Evolutionary conservation across 2,888 invertebrate species (phyloP).

Genomic region (Sclerodermus sp.): DNA sequence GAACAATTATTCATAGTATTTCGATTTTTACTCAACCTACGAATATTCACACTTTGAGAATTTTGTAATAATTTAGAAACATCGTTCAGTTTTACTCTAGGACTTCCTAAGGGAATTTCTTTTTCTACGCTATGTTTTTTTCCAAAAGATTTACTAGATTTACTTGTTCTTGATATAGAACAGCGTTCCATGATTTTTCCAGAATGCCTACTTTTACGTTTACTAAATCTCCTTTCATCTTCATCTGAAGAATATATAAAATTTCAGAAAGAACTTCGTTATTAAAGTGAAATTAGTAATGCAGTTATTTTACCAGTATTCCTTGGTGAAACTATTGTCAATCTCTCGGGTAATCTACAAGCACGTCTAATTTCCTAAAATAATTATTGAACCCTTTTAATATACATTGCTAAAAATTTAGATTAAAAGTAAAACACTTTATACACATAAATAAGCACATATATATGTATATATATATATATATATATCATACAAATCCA

Average conservation of each 20-base stretch:
- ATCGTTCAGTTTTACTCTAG: constrained; percentile 46
- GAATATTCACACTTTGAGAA: constrained; percentile 43
- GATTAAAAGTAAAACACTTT: too few relatives aligned
- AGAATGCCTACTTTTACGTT: constrained; percentile 27
- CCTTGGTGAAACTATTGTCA: constrained; percentile 29
- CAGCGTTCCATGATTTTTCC: constrained; percentile 28
- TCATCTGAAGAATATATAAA: constrained; percentile 18
- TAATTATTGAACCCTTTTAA: background rate
- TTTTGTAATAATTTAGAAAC: constrained; percentile 47
- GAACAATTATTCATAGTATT: too few relatives aligned
- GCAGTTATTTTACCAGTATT: constrained; percentile 38
- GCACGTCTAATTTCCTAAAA: constrained; percentile 30
- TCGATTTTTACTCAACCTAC: constrained; percentile 26
- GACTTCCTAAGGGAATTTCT: constrained; percentile 34
- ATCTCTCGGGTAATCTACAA: constrained; percentile 41
- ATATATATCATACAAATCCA: constrained; percentile 27
- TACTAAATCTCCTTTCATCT: constrained; percentile 31
- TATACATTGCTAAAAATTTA: background rate
- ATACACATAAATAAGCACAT: background rate
- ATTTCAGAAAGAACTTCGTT: too few relatives aligned
- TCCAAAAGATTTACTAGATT: constrained; percentile 16
- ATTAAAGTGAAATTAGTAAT: too few relatives aligned
- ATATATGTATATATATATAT: background rate
- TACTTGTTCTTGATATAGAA: constrained; percentile 30
- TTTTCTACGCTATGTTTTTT: constrained; percentile 7